These are phyloP conservation scores for Rhamnusium bicolor DNA, from an alignment of 2,888 invertebrate genomes.

Conservation along the genomic window DNA sequence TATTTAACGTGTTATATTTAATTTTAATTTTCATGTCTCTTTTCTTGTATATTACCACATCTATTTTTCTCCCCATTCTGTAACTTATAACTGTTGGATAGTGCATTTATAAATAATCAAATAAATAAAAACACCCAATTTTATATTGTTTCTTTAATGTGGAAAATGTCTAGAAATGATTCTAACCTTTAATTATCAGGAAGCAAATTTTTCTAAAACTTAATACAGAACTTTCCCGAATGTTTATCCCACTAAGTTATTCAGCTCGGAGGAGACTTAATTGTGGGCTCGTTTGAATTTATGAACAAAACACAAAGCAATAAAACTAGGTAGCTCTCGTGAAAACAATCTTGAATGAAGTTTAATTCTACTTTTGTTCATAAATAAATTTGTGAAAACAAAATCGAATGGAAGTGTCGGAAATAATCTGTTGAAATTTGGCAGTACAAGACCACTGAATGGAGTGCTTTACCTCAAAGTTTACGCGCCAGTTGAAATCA, in stretches of 20 bases:
- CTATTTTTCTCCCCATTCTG: too few species aligned
- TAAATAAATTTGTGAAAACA: conserved; percentile 37
- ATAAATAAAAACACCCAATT: too few species aligned
- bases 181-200: too few species aligned
- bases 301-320: conserved; percentile 17
- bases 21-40: too few species aligned
- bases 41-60: too few species aligned
- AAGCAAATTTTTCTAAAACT: background rate
- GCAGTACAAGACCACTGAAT: conserved; percentile 10
- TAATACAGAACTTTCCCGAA: background rate
- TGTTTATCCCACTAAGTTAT: background rate
- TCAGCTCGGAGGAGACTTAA: conserved; percentile 15
- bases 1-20: too few species aligned
- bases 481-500: conserved; percentile 23
- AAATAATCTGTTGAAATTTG: conserved; percentile 29
- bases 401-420: conserved; percentile 29
- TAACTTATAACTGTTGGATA: too few species aligned
- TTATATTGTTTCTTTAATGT: too few species aligned
- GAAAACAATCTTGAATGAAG: conserved; percentile 37
- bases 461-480: conserved; percentile 11
- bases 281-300: conserved; percentile 12
- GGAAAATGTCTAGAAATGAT: too few species aligned
- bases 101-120: too few species aligned
- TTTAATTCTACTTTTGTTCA: conserved; percentile 40
- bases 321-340: conserved; percentile 21